Percentiles rank a stretch among this genome's conserved stretches.
These are phyloP conservation scores for Myotis daubentonii DNA, from an alignment of 2,797 vertebrate species.

Conservation along the genomic window DNA sequence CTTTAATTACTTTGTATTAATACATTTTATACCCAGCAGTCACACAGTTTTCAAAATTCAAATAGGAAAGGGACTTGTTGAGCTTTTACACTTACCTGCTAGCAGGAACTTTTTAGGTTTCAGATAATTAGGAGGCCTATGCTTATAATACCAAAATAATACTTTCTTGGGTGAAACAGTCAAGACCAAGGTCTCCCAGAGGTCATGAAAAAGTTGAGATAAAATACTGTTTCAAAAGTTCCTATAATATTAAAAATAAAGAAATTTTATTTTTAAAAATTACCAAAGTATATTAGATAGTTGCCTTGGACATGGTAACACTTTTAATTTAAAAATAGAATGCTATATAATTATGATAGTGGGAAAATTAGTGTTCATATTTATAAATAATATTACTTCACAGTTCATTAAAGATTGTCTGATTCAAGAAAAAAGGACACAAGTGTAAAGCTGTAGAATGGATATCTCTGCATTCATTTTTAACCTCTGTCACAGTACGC, in stretches of 20 bases:
- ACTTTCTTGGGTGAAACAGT: not conserved
- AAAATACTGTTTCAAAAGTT: not conserved
- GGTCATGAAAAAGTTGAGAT: conserved; percentile 6
- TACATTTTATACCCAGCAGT: not conserved
- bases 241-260: conserved; percentile 25
- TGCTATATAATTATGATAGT: not conserved
- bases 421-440: not conserved
- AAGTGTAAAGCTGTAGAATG: not conserved
- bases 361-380: not conserved
- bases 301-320: not conserved
- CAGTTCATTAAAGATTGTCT: not conserved
- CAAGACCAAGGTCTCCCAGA: not conserved
- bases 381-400: conserved; percentile 5
- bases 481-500: not conserved
- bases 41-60: conserved; percentile 12
- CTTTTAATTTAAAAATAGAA: not conserved
- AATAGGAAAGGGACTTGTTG: not conserved
- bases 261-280: not conserved
- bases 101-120: not conserved
- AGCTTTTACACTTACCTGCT: not conserved
- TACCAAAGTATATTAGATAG: conserved; percentile 28
- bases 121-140: not conserved
- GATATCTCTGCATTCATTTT: not conserved
- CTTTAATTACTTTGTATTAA: not conserved
- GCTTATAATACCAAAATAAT: not conserved